These are phyloP conservation scores for Pitta sordida DNA, from an alignment of 2,113 vertebrate species.

Conservation along the genomic window DNA sequence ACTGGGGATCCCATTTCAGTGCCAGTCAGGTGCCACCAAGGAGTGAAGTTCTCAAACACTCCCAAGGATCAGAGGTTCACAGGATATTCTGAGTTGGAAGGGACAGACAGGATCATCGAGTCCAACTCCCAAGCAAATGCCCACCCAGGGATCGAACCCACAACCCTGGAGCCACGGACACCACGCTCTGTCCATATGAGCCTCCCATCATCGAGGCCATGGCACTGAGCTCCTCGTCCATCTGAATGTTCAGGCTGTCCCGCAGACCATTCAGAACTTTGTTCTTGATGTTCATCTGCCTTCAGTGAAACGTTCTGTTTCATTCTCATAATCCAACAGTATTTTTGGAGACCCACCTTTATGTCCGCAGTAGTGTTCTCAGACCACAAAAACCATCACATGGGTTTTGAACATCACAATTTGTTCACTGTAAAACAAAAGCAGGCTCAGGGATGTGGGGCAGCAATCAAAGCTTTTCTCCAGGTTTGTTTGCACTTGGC, in stretches of 20 bases:
- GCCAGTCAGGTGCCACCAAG: background rate
- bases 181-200: too few species aligned
- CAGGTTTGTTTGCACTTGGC: background rate
- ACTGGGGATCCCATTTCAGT: background rate
- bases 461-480: background rate
- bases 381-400: background rate
- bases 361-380: background rate
- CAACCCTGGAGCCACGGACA: too few species aligned
- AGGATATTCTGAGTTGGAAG: too few species aligned
- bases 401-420: slow-evolving; percentile 7
- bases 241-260: background rate
- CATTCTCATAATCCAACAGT: background rate
- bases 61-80: background rate
- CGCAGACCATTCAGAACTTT: background rate
- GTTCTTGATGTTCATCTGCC: background rate
- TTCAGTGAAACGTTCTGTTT: background rate
- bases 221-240: too few species aligned
- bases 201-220: too few species aligned
- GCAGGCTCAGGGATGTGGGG: background rate
- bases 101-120: too few species aligned
- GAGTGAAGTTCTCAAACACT: background rate
- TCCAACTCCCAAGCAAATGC: too few species aligned
- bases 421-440: slow-evolving; percentile 12
- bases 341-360: background rate
- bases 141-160: too few species aligned